Base-by-base conservation (phyloP, 2,797 vertebrate genomes). In the Trichosurus vulpecula region DNA sequence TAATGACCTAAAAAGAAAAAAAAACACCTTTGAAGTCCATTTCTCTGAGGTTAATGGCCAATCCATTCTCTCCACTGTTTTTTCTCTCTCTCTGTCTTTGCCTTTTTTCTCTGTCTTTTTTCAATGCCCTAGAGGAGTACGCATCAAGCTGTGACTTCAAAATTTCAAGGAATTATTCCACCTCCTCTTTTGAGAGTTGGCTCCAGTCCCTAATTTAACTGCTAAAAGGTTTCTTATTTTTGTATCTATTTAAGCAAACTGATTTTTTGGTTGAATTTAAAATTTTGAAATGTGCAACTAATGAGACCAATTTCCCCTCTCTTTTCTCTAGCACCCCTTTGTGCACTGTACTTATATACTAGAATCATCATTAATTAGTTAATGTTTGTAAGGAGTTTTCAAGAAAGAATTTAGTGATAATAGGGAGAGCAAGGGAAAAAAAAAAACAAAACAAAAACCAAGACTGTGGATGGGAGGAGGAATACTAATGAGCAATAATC, bases 401-500 rank as follows among this genome's bases (percentile, higher is more conserved):
- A 93, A 81, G 92, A 94, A 96, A 94, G 90, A 92, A 93, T 93
- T 94, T 92, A 54, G 47, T 91, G 94, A 94, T 91, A 95, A 94
- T 93, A 92, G 90, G 35, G n/a, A 87, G 14, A 94, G 87, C 13
- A 90, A 56, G 74, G 74, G 31, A 89, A 1, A 19, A 94, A 95
- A 74, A 22, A 41, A 74, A 66, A 14, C 35, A 14, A 41, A 74
- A 66, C 31, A 11, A 12, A 66, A 74, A 96, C 58, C 90, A 95
- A 25, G 52, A 47, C 57, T 95, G 56, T 52, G 51, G 35, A 29
- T 58, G 53, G 92, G 56, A 57, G n/a, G 90, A 92, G 91, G 91
- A 96, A 94, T 96, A 81, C 91, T 95, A 96, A 97, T 97, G 92
- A 96, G 92, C 94, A 57, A 91, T 96, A 97, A 97, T 98, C 94